Conservation (phyloP, 2,797 vertebrate genomes). For the Danio tinwini region DNA sequence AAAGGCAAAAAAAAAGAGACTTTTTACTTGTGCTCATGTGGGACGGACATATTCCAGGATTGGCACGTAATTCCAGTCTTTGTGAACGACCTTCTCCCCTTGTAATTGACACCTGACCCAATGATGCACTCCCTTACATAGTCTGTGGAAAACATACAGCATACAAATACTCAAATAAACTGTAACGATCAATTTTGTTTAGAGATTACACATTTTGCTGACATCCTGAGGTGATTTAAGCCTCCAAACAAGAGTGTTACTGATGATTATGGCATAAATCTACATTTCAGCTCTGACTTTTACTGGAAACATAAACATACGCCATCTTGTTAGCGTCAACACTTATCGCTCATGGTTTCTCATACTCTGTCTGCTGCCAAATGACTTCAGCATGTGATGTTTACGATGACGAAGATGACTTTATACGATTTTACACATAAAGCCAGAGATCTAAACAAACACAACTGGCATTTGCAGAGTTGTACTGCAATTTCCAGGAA, state of each 20-base stretch:
- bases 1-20: constrained; percentile 8
- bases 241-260: constrained; percentile 23
- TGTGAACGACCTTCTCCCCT: constrained; percentile 89
- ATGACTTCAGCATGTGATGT: constrained; percentile 43
- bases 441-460: constrained; percentile 30
- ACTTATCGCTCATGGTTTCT: constrained; percentile 31
- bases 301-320: constrained; percentile 42
- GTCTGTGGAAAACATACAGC: constrained; percentile 74
- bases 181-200: constrained; percentile 19
- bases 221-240: constrained; percentile 25
- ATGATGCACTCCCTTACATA: constrained; percentile 92
- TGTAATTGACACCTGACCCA: constrained; percentile 90
- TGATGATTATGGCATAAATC: constrained; percentile 17
- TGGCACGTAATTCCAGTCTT: constrained; percentile 93
- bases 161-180: constrained; percentile 42
- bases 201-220: constrained; percentile 24
- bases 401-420: constrained; percentile 35
- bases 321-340: constrained; percentile 23
- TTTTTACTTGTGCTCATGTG: constrained; percentile 95
- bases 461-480: background rate
- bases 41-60: constrained; percentile 93
- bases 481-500: constrained; percentile 16
- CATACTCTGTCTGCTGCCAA: constrained; percentile 31
- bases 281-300: constrained; percentile 12
- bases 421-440: constrained; percentile 41